phyloP scores from a whole-genome alignment of 2,797 vertebrate species.

The Brotogeris chrysoptera region DNA sequence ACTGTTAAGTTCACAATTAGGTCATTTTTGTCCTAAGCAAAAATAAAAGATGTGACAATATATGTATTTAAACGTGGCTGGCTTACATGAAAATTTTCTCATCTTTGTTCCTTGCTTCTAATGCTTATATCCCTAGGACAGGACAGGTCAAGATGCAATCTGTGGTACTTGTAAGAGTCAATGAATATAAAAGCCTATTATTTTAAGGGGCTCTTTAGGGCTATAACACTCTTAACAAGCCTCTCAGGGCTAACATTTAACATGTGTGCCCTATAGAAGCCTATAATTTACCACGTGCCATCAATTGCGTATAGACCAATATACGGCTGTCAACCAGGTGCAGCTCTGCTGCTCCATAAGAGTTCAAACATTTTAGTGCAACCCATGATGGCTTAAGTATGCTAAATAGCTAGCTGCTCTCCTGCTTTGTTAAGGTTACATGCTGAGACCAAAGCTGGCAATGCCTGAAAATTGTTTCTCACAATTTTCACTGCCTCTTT shows the following conservation, averaged over 20 bases:
- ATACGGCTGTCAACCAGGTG: conserved; percentile 30
- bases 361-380: not conserved
- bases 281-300: conserved; percentile 54
- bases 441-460: conserved; percentile 13
- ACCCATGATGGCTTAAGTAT: not conserved
- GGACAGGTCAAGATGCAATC: conserved; percentile 17
- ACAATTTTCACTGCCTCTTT: not conserved
- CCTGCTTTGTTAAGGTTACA: conserved; percentile 8
- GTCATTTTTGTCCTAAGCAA: not conserved
- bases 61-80: not conserved
- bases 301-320: conserved; percentile 29
- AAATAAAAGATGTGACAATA: not conserved
- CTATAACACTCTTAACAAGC: conserved; percentile 47
- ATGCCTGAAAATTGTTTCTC: conserved; percentile 38
- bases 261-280: conserved; percentile 29
- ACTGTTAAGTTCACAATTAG: conserved; percentile 18
- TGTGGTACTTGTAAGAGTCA: conserved; percentile 38
- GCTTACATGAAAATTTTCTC: not conserved
- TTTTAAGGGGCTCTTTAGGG: conserved; percentile 45
- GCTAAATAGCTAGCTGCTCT: not conserved
- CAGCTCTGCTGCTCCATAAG: not conserved
- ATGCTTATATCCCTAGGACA: not conserved
- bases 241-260: conserved; percentile 49
- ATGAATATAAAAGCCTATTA: conserved; percentile 36
- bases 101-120: not conserved